Evolutionary conservation across 2,797 vertebrate species (phyloP).

Genomic region (Anisognathus igniventris): DNA sequence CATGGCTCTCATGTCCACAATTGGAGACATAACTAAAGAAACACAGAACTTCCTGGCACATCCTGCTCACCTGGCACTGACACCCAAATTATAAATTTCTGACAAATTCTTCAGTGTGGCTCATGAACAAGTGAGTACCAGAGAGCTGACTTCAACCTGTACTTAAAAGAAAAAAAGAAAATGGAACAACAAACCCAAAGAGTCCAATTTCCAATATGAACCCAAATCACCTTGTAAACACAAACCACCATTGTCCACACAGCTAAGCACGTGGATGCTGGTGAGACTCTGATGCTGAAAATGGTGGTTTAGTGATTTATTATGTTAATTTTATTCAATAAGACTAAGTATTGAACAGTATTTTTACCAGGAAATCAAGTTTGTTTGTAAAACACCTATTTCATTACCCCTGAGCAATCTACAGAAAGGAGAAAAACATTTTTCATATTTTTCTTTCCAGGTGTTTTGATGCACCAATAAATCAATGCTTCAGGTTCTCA

Average conservation of each 20-base stretch:
- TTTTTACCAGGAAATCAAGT: background rate
- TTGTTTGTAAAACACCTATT: background rate
- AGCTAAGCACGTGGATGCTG: background rate
- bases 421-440: background rate
- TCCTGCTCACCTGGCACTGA: background rate
- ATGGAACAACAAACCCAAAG: background rate
- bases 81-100: fast-evolving
- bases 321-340: background rate
- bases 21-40: background rate
- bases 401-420: background rate
- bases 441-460: background rate
- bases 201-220: background rate
- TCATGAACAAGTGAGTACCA: background rate
- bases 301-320: background rate
- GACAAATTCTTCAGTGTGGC: background rate
- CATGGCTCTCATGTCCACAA: background rate
- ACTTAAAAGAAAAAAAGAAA: fast-evolving
- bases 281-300: background rate
- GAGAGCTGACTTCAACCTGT: fast-evolving
- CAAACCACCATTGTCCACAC: background rate
- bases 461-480: background rate
- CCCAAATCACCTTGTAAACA: background rate
- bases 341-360: background rate
- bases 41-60: background rate
- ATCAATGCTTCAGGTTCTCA: background rate